Base-by-base conservation (phyloP, 1,140 invertebrate species). In the Ceratosolen fusciceps region DNA sequence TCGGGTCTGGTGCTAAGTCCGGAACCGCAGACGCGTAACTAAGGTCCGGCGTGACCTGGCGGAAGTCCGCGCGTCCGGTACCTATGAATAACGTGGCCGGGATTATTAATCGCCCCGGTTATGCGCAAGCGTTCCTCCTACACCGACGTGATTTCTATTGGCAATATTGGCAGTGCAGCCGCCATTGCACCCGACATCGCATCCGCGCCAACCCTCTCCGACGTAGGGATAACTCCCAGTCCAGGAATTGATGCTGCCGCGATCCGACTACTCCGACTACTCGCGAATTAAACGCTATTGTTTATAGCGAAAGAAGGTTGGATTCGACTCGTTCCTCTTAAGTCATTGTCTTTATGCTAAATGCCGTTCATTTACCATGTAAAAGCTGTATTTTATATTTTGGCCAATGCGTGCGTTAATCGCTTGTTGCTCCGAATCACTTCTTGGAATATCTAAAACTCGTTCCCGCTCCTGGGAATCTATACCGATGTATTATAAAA, bases 1-100 rank as follows among this genome's bases (percentile, higher is more conserved):
- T 39, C 24, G 68, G 73, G 21, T 54, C 71, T 37, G 26, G 37
- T 37, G 58, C 65, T 65, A 68, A 80, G 77, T 47, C 72, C 29
- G 80, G 73, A 81, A 86, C 86, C 85, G 83, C 85, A 87, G 85
- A 84, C 84, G 83, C 82, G 85, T 84, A 83, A 83, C 81, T 83
- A 85, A 85, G 79, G 82, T 81, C 81, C 80, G 73, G 72, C n/a
- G 75, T 67, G 47, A 81, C 82, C 82, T 83, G 84, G 78, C 83
- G 85, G 83, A 85, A 86, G 85, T 86, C 84, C 24, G 73, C 3
- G 10, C 73, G 39, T 37, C 26, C 24, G 29, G 76, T 74, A 71
- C 81, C 82, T 80, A 86, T 86, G 84, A 86, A 83, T 86, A 86
- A 86, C 85, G 84, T 24, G 12, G 10, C 21, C 9, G n/a, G 29